Conservation (phyloP, 2,888 invertebrate genomes). For the Epistrophe grossulariae region DNA sequence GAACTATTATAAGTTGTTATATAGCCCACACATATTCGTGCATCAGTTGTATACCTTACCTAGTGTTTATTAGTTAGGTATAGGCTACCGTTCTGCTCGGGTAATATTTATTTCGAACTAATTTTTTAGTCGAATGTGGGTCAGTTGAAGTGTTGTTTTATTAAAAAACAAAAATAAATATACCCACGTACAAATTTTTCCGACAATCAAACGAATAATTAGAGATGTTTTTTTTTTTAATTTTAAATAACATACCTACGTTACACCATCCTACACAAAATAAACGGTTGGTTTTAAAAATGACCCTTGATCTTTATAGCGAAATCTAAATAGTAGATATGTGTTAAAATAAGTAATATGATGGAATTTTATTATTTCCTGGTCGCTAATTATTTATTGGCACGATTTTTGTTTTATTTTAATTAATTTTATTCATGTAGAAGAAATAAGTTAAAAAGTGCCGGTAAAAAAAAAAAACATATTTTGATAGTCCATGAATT, state of each 20-base stretch:
- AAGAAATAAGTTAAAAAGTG: too few relatives aligned
- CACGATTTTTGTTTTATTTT: neutral
- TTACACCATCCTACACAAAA: neutral
- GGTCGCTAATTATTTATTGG: neutral
- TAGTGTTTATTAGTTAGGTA: constrained; percentile 17
- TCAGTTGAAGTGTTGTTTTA: constrained; percentile 10
- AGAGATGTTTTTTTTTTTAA: neutral
- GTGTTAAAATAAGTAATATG: neutral
- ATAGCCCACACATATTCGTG: constrained; percentile 32
- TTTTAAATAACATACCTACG: neutral
- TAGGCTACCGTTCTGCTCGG: constrained; percentile 17
- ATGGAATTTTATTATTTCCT: neutral
- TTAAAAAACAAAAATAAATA: neutral
- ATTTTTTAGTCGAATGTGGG: neutral
- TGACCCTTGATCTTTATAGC: neutral
- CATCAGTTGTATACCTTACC: neutral
- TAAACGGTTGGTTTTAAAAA: neutral
- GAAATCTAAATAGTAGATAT: neutral
- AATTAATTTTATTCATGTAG: neutral
- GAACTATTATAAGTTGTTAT: too few relatives aligned
- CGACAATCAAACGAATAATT: neutral
- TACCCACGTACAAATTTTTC: neutral
- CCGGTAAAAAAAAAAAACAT: too few relatives aligned
- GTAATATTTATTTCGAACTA: neutral
- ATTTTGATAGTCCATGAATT: too few relatives aligned